Conservation (phyloP, 2,113 vertebrate genomes). For the Amazona guildingii region DNA sequence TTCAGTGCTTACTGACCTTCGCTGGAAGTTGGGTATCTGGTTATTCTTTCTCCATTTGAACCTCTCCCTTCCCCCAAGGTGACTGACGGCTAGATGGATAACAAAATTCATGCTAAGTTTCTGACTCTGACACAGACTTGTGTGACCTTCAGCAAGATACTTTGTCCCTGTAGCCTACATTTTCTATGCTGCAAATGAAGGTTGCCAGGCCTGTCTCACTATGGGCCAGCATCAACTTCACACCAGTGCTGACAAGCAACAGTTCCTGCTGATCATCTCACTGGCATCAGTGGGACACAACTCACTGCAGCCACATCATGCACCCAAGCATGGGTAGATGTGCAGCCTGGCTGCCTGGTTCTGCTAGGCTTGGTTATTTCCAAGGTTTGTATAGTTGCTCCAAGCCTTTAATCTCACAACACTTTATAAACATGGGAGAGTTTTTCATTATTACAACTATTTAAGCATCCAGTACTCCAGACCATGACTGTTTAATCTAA, state of each 20-base stretch:
- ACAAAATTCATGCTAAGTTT: neutral
- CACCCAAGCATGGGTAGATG: neutral
- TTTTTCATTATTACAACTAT: neutral
- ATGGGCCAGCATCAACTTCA: neutral
- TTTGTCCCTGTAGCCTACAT: neutral
- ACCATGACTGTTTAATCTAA: neutral
- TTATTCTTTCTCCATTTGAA: neutral
- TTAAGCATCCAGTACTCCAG: neutral
- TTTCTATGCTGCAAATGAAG: neutral
- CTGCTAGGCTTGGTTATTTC: neutral
- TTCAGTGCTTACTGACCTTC: conserved; percentile 22
- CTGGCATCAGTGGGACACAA: neutral
- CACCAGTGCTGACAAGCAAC: neutral
- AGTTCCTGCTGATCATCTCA: neutral
- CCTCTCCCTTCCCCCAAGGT: neutral
- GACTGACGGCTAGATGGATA: neutral
- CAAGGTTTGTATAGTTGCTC: neutral
- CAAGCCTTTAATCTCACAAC: neutral
- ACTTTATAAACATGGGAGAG: neutral
- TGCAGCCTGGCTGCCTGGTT: neutral
- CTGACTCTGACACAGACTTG: neutral
- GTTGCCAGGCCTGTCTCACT: neutral
- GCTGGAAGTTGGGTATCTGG: neutral
- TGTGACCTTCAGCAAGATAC: neutral
- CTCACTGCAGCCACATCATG: rapidly evolving